These are phyloP conservation scores for Boloria euphrosyne DNA, from an alignment of 2,888 invertebrate genomes.

Conservation along the genomic window DNA sequence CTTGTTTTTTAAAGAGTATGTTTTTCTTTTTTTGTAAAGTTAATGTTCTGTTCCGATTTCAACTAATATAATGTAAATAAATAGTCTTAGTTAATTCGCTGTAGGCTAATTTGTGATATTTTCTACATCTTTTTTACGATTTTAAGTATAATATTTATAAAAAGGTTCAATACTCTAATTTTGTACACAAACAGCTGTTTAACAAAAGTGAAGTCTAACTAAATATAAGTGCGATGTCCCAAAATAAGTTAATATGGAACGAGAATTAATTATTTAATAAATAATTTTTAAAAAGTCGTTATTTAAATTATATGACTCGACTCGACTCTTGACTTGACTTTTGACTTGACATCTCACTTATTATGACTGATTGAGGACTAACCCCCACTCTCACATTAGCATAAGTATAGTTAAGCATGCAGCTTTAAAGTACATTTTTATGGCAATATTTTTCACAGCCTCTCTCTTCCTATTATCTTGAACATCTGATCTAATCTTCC, in stretches of 20 bases:
- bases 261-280: slow-evolving; percentile 56
- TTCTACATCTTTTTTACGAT: slow-evolving; percentile 42
- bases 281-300: slow-evolving; percentile 54
- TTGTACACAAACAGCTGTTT: slow-evolving; percentile 49
- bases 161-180: slow-evolving; percentile 46
- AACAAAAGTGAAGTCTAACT: slow-evolving; percentile 53
- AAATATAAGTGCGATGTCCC: slow-evolving; percentile 77
- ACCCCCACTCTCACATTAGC: slow-evolving; percentile 7
- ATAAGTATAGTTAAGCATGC: slow-evolving; percentile 18
- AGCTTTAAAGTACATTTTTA: not conserved
- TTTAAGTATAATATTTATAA: slow-evolving; percentile 43
- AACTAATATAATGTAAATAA: slow-evolving; percentile 41
- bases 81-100: slow-evolving; percentile 40
- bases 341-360: slow-evolving; percentile 73
- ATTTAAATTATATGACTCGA: slow-evolving; percentile 50
- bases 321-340: slow-evolving; percentile 49
- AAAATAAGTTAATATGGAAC: slow-evolving; percentile 51
- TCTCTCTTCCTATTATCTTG: not conserved
- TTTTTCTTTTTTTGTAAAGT: not conserved
- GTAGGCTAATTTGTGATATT: slow-evolving; percentile 38
- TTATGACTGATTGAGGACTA: slow-evolving; percentile 48
- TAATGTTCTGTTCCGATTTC: slow-evolving; percentile 37
- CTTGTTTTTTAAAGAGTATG: too few relatives aligned
- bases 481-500: slow-evolving; percentile 2
- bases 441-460: not conserved